A percentile compares a stretch with the other conserved stretches of the same genome.
Evolutionary conservation across 2,888 invertebrate species (phyloP).

Genomic region (Philereme transversata): DNA sequence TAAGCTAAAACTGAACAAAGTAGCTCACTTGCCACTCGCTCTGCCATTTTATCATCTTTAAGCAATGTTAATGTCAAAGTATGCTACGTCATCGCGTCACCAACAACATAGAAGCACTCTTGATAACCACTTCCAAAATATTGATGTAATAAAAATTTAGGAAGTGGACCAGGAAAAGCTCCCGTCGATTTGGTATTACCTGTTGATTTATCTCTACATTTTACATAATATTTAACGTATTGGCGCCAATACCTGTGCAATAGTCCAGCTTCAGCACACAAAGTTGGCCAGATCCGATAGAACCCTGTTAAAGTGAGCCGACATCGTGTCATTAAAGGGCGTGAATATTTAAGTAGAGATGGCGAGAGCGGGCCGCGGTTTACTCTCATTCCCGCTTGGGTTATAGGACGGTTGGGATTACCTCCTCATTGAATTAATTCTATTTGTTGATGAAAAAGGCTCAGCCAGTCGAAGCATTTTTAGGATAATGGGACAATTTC

Average conservation of each 20-base stretch:
- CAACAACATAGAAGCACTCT: background rate
- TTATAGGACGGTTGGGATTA: constrained; percentile 70
- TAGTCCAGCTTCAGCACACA: constrained; percentile 43
- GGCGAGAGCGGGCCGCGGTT: constrained; percentile 65
- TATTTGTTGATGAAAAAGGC: constrained; percentile 66
- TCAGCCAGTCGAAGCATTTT: constrained; percentile 51
- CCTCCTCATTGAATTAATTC: constrained; percentile 74
- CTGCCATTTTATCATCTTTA: background rate
- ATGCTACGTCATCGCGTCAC: background rate
- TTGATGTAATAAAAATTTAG: no score
- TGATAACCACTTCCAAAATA: no score
- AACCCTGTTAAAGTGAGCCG: constrained; percentile 65
- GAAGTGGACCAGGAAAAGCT: constrained; percentile 14
- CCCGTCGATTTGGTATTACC: constrained; percentile 17
- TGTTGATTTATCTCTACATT: constrained; percentile 25
- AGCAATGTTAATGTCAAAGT: background rate
- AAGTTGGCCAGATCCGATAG: constrained; percentile 50
- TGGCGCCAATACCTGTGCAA: constrained; percentile 28
- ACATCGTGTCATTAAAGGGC: constrained; percentile 77
- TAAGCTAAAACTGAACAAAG: background rate
- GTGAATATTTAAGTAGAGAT: constrained; percentile 77
- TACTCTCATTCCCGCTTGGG: constrained; percentile 61
- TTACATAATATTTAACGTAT: constrained; percentile 21
- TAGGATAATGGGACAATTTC: constrained; percentile 47
- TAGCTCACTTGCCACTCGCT: background rate